Evolutionary conservation across 2,888 invertebrate genomes (phyloP).

Genomic region (Atherix ibis): DNA sequence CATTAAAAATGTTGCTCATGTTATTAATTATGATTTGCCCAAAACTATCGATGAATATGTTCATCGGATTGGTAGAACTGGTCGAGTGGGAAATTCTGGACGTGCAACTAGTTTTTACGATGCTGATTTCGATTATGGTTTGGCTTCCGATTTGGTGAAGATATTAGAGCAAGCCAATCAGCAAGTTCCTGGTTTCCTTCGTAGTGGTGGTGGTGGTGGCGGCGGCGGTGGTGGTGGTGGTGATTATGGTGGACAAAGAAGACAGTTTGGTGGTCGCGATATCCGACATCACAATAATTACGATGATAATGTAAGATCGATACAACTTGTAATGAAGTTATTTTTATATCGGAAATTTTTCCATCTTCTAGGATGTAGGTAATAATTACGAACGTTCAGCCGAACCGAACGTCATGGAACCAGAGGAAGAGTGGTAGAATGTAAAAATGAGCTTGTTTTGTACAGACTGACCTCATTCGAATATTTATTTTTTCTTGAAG

Average conservation of each 20-base stretch:
- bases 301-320: no score
- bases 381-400: no score
- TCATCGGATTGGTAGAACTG: constrained; percentile 88
- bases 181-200: constrained; percentile 62
- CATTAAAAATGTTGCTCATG: constrained; percentile 72
- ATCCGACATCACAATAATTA: no score
- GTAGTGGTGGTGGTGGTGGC: constrained; percentile 32
- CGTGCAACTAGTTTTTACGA: constrained; percentile 78
- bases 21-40: constrained; percentile 86
- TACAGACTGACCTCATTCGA: no score
- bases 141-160: constrained; percentile 50
- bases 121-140: constrained; percentile 38
- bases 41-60: constrained; percentile 85
- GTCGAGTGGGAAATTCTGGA: constrained; percentile 81
- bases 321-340: constrained; percentile 3
- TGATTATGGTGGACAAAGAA: constrained; percentile 30
- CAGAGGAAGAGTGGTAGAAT: constrained; percentile 12
- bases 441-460: no score
- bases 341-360: no score
- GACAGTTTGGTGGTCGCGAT: constrained; percentile 56
- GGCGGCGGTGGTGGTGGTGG: no score
- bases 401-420: no score
- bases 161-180: constrained; percentile 68
- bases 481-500: background rate
- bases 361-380: no score